phyloP scores from a whole-genome alignment of 2,113 vertebrate species.

The Cisticola juncidis region DNA sequence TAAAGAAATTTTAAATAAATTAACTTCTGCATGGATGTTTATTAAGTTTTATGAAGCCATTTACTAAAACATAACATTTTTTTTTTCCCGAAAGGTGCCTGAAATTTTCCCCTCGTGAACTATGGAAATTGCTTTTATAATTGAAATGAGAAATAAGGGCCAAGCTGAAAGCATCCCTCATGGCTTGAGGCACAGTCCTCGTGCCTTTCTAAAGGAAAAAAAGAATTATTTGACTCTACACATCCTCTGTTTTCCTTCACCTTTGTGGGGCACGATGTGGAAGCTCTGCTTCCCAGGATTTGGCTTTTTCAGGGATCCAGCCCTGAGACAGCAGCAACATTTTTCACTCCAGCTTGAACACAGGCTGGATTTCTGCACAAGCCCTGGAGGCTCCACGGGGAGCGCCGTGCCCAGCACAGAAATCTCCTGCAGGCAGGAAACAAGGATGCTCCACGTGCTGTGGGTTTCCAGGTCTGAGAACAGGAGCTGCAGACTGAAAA shows the following conservation, averaged over 20 bases:
- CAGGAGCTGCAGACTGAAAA: background rate
- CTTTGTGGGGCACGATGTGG: rapidly evolving
- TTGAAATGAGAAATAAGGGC: background rate
- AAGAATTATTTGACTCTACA: background rate
- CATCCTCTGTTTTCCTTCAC: background rate
- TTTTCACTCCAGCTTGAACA: background rate
- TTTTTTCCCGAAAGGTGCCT: background rate
- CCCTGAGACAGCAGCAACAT: background rate
- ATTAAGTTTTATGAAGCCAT: conserved; percentile 48
- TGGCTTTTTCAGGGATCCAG: background rate
- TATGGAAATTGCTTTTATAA: conserved; percentile 16
- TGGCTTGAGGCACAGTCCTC: background rate
- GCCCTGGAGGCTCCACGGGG: background rate
- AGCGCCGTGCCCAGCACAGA: background rate
- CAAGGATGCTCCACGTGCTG: background rate
- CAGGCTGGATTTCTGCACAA: background rate
- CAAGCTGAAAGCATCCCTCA: background rate
- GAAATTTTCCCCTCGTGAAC: background rate
- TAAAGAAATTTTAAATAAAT: conserved; percentile 40
- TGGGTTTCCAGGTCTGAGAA: background rate
- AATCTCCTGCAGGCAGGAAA: background rate
- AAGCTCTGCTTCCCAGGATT: background rate
- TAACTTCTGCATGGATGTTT: conserved; percentile 37
- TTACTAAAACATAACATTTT: background rate
- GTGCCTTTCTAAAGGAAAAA: background rate